Evolutionary conservation across 2,888 invertebrate genomes (phyloP).

Genomic region (Lycophotia porphyrea): DNA sequence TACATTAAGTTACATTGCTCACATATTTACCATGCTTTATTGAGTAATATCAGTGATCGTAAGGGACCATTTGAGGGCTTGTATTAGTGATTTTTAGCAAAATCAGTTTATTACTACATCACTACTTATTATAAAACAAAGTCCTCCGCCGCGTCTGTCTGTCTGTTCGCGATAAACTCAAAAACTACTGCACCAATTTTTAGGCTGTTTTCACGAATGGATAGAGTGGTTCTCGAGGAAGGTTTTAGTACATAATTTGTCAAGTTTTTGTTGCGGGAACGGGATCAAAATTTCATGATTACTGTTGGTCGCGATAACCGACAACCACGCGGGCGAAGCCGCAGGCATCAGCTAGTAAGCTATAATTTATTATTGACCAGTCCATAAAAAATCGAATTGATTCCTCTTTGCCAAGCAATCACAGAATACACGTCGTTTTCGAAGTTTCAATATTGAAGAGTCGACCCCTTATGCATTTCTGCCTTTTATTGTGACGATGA

Average conservation of each 20-base stretch:
- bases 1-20: conserved; percentile 49
- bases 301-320: too few relatives aligned
- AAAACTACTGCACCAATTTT: too few relatives aligned
- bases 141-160: too few relatives aligned
- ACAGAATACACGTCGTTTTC: background rate
- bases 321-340: too few relatives aligned
- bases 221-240: too few relatives aligned
- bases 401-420: conserved; percentile 7
- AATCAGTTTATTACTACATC: conserved; percentile 26
- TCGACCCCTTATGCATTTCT: background rate
- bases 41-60: conserved; percentile 42
- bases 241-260: too few relatives aligned
- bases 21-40: conserved; percentile 7
- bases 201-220: too few relatives aligned
- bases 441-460: background rate
- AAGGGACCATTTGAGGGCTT: conserved; percentile 15
- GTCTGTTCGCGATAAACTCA: too few relatives aligned
- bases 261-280: too few relatives aligned
- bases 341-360: too few relatives aligned
- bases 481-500: background rate
- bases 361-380: conserved; percentile 23
- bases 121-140: too few relatives aligned
- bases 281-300: too few relatives aligned
- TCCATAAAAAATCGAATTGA: conserved; percentile 18
- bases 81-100: background rate